A percentile compares a stretch with the other conserved stretches of the same genome.
Conservation (phyloP, 2,113 vertebrate species). For the Prietella phreatophila region DNA sequence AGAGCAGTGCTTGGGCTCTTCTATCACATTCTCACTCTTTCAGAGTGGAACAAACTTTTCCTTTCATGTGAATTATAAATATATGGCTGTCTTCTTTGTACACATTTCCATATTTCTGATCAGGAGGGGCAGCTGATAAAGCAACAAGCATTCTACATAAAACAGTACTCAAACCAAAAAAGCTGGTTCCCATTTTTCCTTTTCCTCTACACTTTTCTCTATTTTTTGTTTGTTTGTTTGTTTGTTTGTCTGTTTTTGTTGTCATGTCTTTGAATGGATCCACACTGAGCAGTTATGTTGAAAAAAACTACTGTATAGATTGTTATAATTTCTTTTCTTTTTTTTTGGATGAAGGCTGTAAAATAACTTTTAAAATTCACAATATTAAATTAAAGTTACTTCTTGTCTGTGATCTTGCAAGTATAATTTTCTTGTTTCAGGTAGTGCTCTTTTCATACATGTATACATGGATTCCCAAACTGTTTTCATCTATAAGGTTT, state of each 20-base stretch:
- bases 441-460: background rate
- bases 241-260: background rate
- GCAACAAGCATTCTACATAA: constrained; percentile 36
- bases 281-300: constrained; percentile 87
- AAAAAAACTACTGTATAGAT: constrained; percentile 98
- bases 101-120: constrained; percentile 63
- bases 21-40: constrained; percentile 53
- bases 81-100: constrained; percentile 70
- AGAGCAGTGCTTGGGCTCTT: constrained; percentile 66
- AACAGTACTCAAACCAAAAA: constrained; percentile 57
- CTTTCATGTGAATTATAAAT: constrained; percentile 71
- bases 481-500: background rate
- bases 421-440: constrained; percentile 48
- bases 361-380: constrained; percentile 99
- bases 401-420: constrained; percentile 88
- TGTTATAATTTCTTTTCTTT: constrained; percentile 89
- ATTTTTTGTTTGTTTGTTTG: background rate
- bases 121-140: constrained; percentile 65
- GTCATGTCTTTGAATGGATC: constrained; percentile 79
- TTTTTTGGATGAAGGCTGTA: constrained; percentile 89
- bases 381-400: constrained; percentile 99
- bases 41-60: constrained; percentile 18
- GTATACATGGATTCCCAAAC: background rate
- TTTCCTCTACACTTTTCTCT: constrained; percentile 47
- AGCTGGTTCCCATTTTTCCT: constrained; percentile 81